Base-by-base conservation (phyloP, 1,140 invertebrate species). In the Drosophila rufa region DNA sequence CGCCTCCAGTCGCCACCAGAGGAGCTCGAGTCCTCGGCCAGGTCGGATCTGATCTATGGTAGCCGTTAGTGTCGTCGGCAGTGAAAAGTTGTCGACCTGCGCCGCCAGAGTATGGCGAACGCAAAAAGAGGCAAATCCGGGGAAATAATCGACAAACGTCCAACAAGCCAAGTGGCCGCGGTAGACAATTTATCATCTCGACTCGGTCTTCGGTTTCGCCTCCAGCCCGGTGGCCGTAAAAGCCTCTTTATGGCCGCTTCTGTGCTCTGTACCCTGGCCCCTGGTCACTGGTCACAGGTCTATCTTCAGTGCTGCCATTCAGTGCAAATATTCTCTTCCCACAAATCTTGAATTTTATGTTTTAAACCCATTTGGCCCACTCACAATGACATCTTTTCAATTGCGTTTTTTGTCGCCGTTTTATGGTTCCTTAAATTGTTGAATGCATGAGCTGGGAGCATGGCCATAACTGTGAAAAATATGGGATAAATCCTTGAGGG, bases 241-340 rank as follows among this genome's bases (percentile, higher is more conserved):
- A 87, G 74, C 80, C 53, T 73, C 84, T 87, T 87, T 87, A 87
- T 87, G 85, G 68, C 66, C 59, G 84, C 84, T 90, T 71, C 85
- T 89, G 85, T 82, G 67, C 75, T 33, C 38, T 36, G 12, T 33
- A 27, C 45, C 58, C 58, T 43, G 57, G 30, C 38, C 67, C 43
- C 48, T 30, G 66, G 66, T 36, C 19, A 25, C 38, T 30, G 75
- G 75, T 15, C 56, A 69, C 36, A 38, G 47, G 56, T 78, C 45
- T 40, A 33, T 33, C 30, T 33, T 33, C 57, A 40, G 30, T 36
- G 17, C 15, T 36, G 67, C 19, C n/a, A 50, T 55, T 25, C 22
- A 25, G 22, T 25, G 22, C 22, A 25, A 25, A 25, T 25, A 25
- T 25, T 25, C 22, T 25, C 22, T 25, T 25, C 22, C 22, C 22